Conservation (phyloP, 2,797 vertebrate species). For the Hyperoplus immaculatus region DNA sequence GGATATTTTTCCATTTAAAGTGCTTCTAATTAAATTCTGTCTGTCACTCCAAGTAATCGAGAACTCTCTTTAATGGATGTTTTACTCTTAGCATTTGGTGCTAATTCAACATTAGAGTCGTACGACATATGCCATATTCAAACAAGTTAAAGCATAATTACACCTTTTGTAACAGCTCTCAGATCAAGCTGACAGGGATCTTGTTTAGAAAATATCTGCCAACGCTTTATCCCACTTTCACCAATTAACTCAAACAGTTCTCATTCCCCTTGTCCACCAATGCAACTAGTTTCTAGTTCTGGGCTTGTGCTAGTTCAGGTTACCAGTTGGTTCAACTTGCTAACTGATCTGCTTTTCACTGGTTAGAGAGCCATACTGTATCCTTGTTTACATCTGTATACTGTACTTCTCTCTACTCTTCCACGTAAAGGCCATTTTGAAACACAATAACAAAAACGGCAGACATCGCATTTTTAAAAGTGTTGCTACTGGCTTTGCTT, state of each 20-base stretch:
- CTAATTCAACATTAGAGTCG: slow-evolving; percentile 1
- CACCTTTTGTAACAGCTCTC: neutral
- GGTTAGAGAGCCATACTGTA: no score
- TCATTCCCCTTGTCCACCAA: neutral
- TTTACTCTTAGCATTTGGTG: neutral
- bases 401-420: no score
- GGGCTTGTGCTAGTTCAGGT: no score
- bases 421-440: no score
- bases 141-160: neutral
- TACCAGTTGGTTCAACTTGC: no score
- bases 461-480: no score
- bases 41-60: neutral
- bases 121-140: neutral
- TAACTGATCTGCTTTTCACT: no score
- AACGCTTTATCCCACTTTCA: neutral
- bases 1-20: neutral
- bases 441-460: no score
- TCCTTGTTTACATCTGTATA: no score
- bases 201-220: neutral
- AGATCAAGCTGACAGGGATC: neutral
- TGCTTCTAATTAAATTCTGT: neutral
- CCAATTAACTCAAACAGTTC: neutral
- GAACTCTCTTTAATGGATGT: neutral
- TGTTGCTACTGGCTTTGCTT: no score
- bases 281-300: no score